These are phyloP conservation scores for Sycophila sp. DNA, from an alignment of 1,140 invertebrate species.

Conservation along the genomic window DNA sequence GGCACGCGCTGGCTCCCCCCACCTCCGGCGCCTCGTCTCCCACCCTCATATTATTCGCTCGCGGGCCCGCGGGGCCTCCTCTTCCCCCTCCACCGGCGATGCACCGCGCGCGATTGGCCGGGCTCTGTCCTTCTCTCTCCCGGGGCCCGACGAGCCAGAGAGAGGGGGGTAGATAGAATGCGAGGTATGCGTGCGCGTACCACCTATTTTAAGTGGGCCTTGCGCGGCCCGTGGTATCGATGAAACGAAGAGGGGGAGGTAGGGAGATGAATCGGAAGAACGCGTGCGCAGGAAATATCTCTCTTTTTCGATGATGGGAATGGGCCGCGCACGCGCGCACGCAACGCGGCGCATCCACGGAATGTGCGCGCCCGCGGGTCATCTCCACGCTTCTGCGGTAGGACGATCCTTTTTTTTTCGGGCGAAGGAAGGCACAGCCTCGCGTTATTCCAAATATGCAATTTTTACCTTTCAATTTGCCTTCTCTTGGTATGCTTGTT, in stretches of 20 bases:
- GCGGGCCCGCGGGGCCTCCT: neutral
- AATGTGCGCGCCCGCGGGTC: neutral
- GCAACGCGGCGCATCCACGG: neutral
- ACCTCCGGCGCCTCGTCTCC: conserved; percentile 31
- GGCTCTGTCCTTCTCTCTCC: neutral
- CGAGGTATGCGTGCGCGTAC: neutral
- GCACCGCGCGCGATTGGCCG: conserved; percentile 49
- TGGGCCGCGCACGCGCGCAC: no score
- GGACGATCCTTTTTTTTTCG: neutral
- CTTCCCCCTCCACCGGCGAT: neutral
- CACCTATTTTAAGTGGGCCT: neutral
- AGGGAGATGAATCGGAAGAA: no score
- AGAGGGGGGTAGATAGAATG: neutral
- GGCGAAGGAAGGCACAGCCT: neutral
- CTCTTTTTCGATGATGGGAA: no score
- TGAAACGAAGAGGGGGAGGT: no score
- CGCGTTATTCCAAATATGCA: conserved; percentile 3
- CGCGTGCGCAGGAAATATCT: no score
- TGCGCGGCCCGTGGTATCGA: no score
- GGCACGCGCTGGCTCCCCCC: conserved; percentile 58
- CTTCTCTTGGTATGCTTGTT: no score
- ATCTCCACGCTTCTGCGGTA: no score
- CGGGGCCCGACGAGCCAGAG: neutral
- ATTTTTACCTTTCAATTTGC: conserved; percentile 14
- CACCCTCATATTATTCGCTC: conserved; percentile 5